Evolutionary conservation across 2,888 invertebrate genomes (phyloP).

Genomic region (Drosophila pseudotalamancana): DNA sequence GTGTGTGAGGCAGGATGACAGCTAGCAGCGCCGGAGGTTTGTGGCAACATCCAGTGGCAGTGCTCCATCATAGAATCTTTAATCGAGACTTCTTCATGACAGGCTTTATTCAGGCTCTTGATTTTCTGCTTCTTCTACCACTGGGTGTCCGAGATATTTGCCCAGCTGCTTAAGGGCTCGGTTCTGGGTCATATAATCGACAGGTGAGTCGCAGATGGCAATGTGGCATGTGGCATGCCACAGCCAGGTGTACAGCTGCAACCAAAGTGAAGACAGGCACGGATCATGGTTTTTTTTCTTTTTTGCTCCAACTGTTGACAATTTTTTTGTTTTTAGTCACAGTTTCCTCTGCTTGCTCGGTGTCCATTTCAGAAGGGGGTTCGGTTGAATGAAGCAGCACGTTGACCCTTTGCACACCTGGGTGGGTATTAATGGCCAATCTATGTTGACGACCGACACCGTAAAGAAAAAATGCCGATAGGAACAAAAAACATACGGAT

Average conservation of each 20-base stretch:
- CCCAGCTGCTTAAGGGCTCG: slow-evolving; percentile 54
- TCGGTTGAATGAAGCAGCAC: neutral
- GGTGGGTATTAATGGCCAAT: neutral
- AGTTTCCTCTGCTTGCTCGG: slow-evolving; percentile 20
- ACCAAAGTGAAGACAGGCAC: slow-evolving; percentile 12
- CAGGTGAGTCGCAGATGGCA: slow-evolving; percentile 6
- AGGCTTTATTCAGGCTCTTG: neutral
- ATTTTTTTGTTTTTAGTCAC: slow-evolving; percentile 28
- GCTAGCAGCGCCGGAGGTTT: neutral
- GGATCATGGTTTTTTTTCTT: slow-evolving; percentile 23
- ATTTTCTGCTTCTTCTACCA: neutral
- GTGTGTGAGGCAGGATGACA: slow-evolving; percentile 1
- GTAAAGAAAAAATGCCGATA: neutral
- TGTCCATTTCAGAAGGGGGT: neutral
- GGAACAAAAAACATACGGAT: no score
- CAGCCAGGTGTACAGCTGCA: slow-evolving; percentile 34
- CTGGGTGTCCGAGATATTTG: slow-evolving; percentile 11
- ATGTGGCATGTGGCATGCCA: slow-evolving; percentile 16
- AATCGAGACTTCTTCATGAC: slow-evolving; percentile 20
- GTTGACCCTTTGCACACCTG: slow-evolving; percentile 8
- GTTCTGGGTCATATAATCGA: slow-evolving; percentile 44
- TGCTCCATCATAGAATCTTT: slow-evolving; percentile 48
- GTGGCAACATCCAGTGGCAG: slow-evolving; percentile 2
- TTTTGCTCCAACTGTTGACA: slow-evolving; percentile 47
- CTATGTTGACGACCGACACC: neutral